Conservation (phyloP, 2,888 invertebrate species). For the Drosophila yooni region DNA sequence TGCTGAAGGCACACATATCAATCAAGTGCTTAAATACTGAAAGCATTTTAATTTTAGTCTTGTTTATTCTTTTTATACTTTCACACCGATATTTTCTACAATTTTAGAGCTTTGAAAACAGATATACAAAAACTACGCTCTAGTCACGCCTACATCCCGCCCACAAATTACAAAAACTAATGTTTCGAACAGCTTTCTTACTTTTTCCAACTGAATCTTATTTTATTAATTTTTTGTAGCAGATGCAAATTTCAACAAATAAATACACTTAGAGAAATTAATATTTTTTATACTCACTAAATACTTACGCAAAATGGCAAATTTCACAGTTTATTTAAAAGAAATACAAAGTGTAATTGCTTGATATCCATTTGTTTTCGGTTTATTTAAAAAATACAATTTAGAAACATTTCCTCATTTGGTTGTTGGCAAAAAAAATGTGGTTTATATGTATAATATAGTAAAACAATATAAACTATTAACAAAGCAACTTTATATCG, state of each 20-base stretch:
- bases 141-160: not conserved
- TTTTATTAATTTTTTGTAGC: not conserved
- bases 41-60: conserved; percentile 36
- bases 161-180: not conserved
- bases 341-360: not conserved
- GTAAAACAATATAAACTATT: conserved; percentile 78
- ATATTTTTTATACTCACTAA: not conserved
- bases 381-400: conserved; percentile 59
- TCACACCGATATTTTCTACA: no score
- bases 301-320: not conserved
- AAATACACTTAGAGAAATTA: not conserved
- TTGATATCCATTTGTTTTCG: conserved; percentile 39
- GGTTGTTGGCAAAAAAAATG: conserved; percentile 58
- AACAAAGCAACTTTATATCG: conserved; percentile 74
- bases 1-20: conserved; percentile 20
- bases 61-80: not conserved
- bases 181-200: no score
- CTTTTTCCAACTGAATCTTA: not conserved
- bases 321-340: not conserved
- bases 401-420: conserved; percentile 50
- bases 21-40: conserved; percentile 63
- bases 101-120: not conserved
- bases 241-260: not conserved
- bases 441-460: conserved; percentile 52
- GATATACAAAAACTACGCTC: not conserved